Evolutionary conservation across 2,888 invertebrate genomes (phyloP).

Genomic region (Harmothoe impar): DNA sequence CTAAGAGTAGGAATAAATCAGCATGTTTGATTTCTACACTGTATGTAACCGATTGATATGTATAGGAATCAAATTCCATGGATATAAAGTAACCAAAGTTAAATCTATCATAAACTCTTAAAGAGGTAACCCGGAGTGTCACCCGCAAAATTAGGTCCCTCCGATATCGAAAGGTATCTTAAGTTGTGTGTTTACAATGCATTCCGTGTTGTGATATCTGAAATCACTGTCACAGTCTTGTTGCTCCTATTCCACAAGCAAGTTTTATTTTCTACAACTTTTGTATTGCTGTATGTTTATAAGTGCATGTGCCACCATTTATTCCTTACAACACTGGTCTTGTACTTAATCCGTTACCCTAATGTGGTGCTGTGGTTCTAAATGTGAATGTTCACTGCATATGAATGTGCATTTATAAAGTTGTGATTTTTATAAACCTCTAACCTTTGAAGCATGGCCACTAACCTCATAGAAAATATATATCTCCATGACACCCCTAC

Average conservation of each 20-base stretch:
- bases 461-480: no score
- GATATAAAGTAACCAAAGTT: no score
- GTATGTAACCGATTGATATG: no score
- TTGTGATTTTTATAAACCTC: neutral
- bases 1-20: no score
- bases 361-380: no score
- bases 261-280: no score
- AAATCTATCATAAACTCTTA: no score
- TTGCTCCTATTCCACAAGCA: neutral
- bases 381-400: constrained; percentile 21
- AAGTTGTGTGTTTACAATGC: neutral
- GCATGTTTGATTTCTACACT: no score
- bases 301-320: neutral
- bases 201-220: neutral
- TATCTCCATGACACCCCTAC: neutral
- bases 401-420: neutral
- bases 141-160: constrained; percentile 3
- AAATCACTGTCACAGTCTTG: neutral
- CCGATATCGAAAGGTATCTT: neutral
- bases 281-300: neutral
- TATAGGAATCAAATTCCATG: no score
- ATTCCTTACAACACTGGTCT: no score
- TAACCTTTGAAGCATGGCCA: no score
- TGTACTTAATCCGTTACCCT: no score
- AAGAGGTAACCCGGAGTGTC: neutral